These are phyloP conservation scores for Sacculina carcini DNA, from an alignment of 2,888 invertebrate species.

Conservation along the genomic window DNA sequence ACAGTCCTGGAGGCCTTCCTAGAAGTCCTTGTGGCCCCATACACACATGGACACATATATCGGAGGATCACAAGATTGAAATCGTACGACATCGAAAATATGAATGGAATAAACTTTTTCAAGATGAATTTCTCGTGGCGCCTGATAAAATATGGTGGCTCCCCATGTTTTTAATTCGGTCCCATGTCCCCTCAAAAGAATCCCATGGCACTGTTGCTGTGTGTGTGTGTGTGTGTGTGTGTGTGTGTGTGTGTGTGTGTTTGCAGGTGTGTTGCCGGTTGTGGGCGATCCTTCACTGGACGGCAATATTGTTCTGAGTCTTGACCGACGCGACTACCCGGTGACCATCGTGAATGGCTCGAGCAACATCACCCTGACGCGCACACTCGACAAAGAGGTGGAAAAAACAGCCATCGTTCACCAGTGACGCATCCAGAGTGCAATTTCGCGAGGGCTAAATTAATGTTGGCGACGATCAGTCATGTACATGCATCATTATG, in stretches of 20 bases:
- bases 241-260: background rate
- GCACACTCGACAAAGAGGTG: constrained; percentile 41
- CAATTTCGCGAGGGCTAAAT: too few relatives aligned
- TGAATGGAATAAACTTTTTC: too few relatives aligned
- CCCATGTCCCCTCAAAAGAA: too few relatives aligned
- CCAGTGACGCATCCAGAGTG: background rate
- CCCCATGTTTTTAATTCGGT: too few relatives aligned
- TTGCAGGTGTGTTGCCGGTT: constrained; percentile 37
- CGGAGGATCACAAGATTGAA: background rate
- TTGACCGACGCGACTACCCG: constrained; percentile 54
- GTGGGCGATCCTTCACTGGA: constrained; percentile 42
- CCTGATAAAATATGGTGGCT: too few relatives aligned
- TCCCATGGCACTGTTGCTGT: background rate
- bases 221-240: background rate
- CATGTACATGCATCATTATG: too few relatives aligned
- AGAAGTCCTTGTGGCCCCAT: too few relatives aligned
- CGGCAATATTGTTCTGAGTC: constrained; percentile 48
- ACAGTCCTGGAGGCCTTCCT: too few relatives aligned
- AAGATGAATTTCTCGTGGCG: too few relatives aligned
- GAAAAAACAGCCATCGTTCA: background rate
- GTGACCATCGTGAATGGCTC: constrained; percentile 45
- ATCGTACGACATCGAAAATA: background rate
- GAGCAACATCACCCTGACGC: constrained; percentile 49
- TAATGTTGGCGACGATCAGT: too few relatives aligned
- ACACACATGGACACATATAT: too few relatives aligned